These are phyloP conservation scores for Physella acuta DNA, from an alignment of 1,140 invertebrate genomes.

Conservation along the genomic window DNA sequence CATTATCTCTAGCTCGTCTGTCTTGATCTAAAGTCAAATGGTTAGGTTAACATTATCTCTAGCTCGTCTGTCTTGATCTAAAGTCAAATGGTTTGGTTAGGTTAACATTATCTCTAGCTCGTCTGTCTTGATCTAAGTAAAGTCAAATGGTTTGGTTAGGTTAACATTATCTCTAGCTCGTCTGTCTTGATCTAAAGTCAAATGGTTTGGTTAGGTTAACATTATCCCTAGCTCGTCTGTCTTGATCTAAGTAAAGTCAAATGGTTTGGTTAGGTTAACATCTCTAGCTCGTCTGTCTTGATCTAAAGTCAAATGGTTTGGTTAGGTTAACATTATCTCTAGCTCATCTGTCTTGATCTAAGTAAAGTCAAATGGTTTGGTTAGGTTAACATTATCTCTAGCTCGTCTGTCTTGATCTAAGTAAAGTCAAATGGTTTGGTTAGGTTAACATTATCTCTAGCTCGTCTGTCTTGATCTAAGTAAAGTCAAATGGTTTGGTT, in stretches of 20 bases:
- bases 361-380: too few relatives aligned
- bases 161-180: slow-evolving; percentile 34
- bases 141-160: too few relatives aligned
- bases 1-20: slow-evolving; percentile 33
- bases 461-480: slow-evolving; percentile 36
- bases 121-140: slow-evolving; percentile 40
- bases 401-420: slow-evolving; percentile 36
- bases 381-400: slow-evolving; percentile 39
- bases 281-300: slow-evolving; percentile 34
- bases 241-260: slow-evolving; percentile 36
- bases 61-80: slow-evolving; percentile 37
- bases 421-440: too few relatives aligned
- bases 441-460: slow-evolving; percentile 38
- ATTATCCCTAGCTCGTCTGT: slow-evolving; percentile 34
- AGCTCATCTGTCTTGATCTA: slow-evolving; percentile 37
- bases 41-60: slow-evolving; percentile 38
- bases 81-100: too few relatives aligned
- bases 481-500: too few relatives aligned
- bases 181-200: slow-evolving; percentile 36
- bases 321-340: slow-evolving; percentile 38
- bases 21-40: slow-evolving; percentile 35
- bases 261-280: too few relatives aligned
- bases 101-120: slow-evolving; percentile 35
- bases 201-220: too few relatives aligned
- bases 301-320: slow-evolving; percentile 32